Evolutionary conservation across 2,888 invertebrate species (phyloP), one percentile per base, ranked within the genome.

Genomic region (Microctonus brassicae): DNA sequence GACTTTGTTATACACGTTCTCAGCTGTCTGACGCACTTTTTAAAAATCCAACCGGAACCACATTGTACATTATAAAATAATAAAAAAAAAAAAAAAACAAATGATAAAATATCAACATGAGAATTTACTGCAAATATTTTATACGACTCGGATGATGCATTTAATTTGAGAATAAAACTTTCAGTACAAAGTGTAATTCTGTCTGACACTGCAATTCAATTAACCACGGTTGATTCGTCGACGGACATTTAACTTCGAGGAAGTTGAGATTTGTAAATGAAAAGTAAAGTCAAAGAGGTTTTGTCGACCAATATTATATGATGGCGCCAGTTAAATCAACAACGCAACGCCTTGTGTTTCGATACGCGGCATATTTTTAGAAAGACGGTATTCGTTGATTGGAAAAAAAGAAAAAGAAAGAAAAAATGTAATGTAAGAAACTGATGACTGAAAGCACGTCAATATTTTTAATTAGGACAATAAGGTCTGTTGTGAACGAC

Each of bases 271-370:
- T 26, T 10, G 57, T 65, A 53, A 53, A 55, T 17, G 34, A n/a
- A 20, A 22, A 66, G 29, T 47, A 42, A 29, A 20, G 57, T 26
- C n/a, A n/a, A n/a, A n/a, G 57, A 66, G n/a, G 55, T 36, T 26
- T 66, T 36, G 55, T 55, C 55, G 60, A 57, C 65, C 47, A 47
- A n/a, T n/a, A n/a, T n/a, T n/a, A 39, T 39, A 47, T 47, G 65
- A 70, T 70, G 71, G 71, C 71, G 71, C 71, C 71, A 65, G 71
- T 62, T 53, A 61, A 67, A 39, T 58, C 55, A 71, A 66, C 71
- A 71, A 71, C 61, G 71, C 62, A 53, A 26, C 62, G 61, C 71
- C 53, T 71, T 71, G 71, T 71, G 20, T 61, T 66, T 66, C 71
- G 62, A 66, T 70, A 64, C 52, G 60, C 26, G 57, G 61, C 61